Evolutionary conservation across 2,888 invertebrate genomes (phyloP).

Genomic region (Spodoptera littoralis): DNA sequence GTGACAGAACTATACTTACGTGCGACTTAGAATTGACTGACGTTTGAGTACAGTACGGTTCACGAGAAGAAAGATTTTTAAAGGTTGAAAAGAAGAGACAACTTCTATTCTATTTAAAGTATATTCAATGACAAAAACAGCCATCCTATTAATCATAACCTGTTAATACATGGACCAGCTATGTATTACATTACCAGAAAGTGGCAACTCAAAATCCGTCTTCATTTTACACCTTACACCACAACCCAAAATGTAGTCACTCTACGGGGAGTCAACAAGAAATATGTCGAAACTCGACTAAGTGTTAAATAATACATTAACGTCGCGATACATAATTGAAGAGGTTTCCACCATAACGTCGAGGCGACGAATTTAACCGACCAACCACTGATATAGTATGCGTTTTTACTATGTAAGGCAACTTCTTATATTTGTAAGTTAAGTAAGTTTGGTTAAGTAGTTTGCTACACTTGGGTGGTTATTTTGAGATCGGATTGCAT

Average conservation of each 20-base stretch:
- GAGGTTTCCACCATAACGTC: conserved; percentile 62
- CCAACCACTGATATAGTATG: conserved; percentile 52
- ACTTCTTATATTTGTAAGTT: conserved; percentile 18
- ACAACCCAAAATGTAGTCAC: conserved; percentile 61
- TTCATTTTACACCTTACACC: conserved; percentile 53
- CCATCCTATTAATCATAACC: too few species aligned
- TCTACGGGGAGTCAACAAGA: conserved; percentile 78
- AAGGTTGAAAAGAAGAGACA: too few species aligned
- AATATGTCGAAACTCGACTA: conserved; percentile 79
- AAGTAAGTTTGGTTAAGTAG: conserved; percentile 18
- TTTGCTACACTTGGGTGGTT: background rate
- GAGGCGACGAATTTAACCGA: conserved; percentile 60
- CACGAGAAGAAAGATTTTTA: too few species aligned
- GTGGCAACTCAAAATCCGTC: too few species aligned
- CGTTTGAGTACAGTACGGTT: too few species aligned
- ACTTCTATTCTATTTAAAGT: too few species aligned
- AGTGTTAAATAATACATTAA: conserved; percentile 87
- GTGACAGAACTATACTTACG: too few species aligned
- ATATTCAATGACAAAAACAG: too few species aligned
- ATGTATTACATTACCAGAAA: too few species aligned
- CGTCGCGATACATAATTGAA: conserved; percentile 83
- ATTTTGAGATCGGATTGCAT: too few species aligned
- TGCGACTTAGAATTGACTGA: too few species aligned
- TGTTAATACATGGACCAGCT: too few species aligned
- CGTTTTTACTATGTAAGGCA: conserved; percentile 48